Evolutionary conservation across 1,140 invertebrate genomes (phyloP), one percentile per base, ranked within the genome.

Genomic region (Holotrichia oblita): DNA sequence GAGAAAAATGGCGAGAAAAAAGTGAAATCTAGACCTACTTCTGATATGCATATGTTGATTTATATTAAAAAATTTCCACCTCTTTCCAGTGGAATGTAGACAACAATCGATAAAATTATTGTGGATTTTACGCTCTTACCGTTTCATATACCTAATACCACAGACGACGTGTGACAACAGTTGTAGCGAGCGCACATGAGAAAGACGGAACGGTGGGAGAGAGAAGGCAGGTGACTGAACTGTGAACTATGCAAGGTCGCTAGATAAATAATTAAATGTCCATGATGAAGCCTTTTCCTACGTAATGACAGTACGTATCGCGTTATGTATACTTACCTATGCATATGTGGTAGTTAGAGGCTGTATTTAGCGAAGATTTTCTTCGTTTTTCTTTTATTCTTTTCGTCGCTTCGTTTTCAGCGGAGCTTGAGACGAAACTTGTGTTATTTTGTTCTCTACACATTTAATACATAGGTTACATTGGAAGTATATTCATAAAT

Each of bases 251-350:
- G 61, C 61, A 69, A 69, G 61, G 61, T 69, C 61, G 61, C 61
- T 69, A 69, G 61, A 69, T 69, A 69, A 69, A 69, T 69, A 69
- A 69, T 69, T 69, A 69, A 69, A 69, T 69, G 61, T 69, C 61
- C 61, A 69, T 69, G 61, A 69, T 69, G 61, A 69, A 69, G 61
- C 61, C 61, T 69, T 69, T 69, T 69, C 61, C 61, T 69, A 69
- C 61, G n/a, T 69, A 69, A 69, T 69, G 61, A 34, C 61, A 69
- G 61, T 20, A 69, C 61, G 61, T 69, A 24, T 69, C 61, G 61
- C 20, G 61, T 69, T 69, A 69, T 69, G 61, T 69, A 20, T 69
- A 69, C 22, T 69, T 69, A 69, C 61, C 61, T 69, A 69, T 69
- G 61, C 61, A 69, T 69, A 69, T 69, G 61, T 69, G 61, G 17